phyloP scores from a whole-genome alignment of 2,797 vertebrate genomes.

The Epinephelus malabaricus region DNA sequence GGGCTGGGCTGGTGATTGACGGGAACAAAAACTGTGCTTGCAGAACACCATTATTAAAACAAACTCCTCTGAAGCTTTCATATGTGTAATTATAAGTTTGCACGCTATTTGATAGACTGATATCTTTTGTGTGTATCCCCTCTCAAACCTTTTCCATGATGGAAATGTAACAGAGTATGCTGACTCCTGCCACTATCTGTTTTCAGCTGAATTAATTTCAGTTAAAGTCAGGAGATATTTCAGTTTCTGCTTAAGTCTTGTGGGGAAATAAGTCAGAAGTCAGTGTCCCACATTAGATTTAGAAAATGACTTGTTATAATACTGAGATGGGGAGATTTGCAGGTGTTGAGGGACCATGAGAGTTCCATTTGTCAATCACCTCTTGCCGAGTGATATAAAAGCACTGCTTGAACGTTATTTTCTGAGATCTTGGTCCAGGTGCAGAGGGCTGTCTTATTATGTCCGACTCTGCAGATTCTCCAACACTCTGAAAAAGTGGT shows the following conservation, averaged over 20 bases:
- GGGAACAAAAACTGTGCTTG: background rate
- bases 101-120: background rate
- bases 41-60: background rate
- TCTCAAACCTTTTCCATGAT: conserved; percentile 3
- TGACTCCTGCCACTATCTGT: background rate
- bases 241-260: conserved; percentile 10
- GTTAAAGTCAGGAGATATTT: conserved; percentile 5
- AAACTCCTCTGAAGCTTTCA: background rate
- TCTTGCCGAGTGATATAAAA: conserved; percentile 7
- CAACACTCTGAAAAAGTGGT: conserved; percentile 4
- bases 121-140: background rate
- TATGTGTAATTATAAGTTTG: conserved; percentile 2
- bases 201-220: conserved; percentile 3
- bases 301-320: conserved; percentile 29
- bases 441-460: conserved; percentile 9
- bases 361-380: conserved; percentile 8
- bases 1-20: conserved; percentile 1
- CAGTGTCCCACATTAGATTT: conserved; percentile 20
- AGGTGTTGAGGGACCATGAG: conserved; percentile 8
- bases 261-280: conserved; percentile 13
- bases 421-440: conserved; percentile 11
- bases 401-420: conserved; percentile 2
- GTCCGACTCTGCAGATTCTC: background rate
- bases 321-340: conserved; percentile 2
- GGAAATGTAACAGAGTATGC: background rate